Evolutionary conservation across 2,888 invertebrate genomes (phyloP), one percentile per base, ranked within the genome.

Genomic region (Lacanobia wlatinum): DNA sequence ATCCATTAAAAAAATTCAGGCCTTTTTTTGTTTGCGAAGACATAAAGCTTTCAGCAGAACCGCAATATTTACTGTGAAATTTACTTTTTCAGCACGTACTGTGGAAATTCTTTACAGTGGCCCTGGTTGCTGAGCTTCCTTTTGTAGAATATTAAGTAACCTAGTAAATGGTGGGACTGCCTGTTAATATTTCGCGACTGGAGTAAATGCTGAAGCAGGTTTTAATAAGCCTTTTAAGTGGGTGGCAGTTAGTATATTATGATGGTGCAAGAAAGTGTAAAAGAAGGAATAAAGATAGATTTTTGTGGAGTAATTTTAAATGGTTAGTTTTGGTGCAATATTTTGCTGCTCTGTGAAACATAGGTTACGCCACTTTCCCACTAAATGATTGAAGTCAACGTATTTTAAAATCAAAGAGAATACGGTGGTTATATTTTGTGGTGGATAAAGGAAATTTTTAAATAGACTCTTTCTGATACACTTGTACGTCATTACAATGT

Each of bases 121-220:
- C 71, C 56, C 46, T 67, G 71, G 50, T 70, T 79, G 63, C 50
- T 0, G 38, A 55, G n/a, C 55, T 83, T 66, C 40, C 40, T 83
- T 83, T 76, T 62, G 72, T 60, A 23, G 76, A 80, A 80, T 83
- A 72, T 52, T 76, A 76, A 83, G 58, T 61, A 76, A 66, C 60
- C 14, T 52, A 23, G 66, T 56, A 72, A 70, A 70, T 70, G 61
- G 40, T 43, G 52, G 52, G 67, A 46, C 23, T 34, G 46, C 1
- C 48, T 68, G 55, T 74, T 72, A 76, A 72, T 64, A 62, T 66
- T 65, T 59, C 10, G 10, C n/a, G 10, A 46, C 18, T 46, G 43
- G 10, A 64, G 28, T 48, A 10, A 62, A 43, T 59, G 23, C 34
- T n/a, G 34, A 10, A 43, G 18, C 61, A 58, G 58, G 21, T 64